Conservation (phyloP, 2,888 invertebrate genomes). For the Coleophora flavipennella region DNA sequence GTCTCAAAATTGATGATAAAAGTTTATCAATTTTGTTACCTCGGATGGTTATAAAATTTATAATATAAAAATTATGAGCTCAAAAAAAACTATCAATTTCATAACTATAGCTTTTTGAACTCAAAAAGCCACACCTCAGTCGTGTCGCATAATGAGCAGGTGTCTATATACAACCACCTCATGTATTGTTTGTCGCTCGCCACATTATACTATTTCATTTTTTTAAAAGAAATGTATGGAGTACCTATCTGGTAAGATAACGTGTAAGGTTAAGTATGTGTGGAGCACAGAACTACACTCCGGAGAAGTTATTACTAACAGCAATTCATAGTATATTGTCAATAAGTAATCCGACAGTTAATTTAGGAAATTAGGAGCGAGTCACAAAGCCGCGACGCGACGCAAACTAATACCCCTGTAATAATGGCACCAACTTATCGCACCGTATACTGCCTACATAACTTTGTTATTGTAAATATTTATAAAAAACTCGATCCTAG, state of each 20-base stretch:
- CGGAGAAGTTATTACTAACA: constrained; percentile 1
- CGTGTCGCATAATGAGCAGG: constrained; percentile 10
- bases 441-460: constrained; percentile 72
- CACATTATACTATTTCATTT: not conserved
- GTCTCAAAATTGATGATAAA: constrained; percentile 18
- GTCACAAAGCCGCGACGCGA: constrained; percentile 43
- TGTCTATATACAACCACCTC: constrained; percentile 16
- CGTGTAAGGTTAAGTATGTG: no score
- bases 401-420: constrained; percentile 68
- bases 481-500: constrained; percentile 62
- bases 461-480: constrained; percentile 66
- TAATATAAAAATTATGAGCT: constrained; percentile 8
- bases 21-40: constrained; percentile 11
- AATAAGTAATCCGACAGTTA: constrained; percentile 13
- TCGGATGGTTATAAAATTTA: constrained; percentile 14
- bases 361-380: constrained; percentile 32
- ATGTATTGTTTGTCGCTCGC: not conserved
- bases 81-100: constrained; percentile 11
- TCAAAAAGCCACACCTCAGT: constrained; percentile 21
- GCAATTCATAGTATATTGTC: constrained; percentile 12
- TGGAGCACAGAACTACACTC: no score
- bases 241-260: no score
- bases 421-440: constrained; percentile 73
- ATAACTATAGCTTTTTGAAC: constrained; percentile 20
- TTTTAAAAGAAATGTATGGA: not conserved